Base-by-base conservation (phyloP, 1,140 invertebrate species). In the Orussus abietinus region DNA sequence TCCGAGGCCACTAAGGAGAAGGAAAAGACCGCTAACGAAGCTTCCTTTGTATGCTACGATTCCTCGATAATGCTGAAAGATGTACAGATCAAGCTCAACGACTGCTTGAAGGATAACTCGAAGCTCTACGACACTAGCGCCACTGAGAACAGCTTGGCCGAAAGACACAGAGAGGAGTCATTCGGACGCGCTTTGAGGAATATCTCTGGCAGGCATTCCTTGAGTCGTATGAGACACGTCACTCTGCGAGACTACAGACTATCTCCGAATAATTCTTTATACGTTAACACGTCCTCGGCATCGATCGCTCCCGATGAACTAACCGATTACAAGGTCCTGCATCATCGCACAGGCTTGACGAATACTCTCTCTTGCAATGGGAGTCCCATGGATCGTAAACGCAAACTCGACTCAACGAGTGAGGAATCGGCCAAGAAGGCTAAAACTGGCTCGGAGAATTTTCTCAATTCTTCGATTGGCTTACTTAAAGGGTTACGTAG, bases 181-280 rank as follows among this genome's bases (percentile, higher is more conserved):
- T 69, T 67, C 17, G 64, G 66, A 1, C 57, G 57, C 22, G 63
- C 66, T 4, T 22, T 69, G 5, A 59, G 63, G 33, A 59, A 41
- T 12, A 58, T 69, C 5, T 64, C 63, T 10, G 63, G 64, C 22
- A 59, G 66, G 14, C 52, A 47, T 35, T 60, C 59, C 3, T 38
- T 69, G 1, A 44, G 44, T 38, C 50, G 61, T 37, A 47, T 66
- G 51, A 53, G 58, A n/a, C 47, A 63, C n/a, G 47, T 64, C 5
- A 62, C 61, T 14, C 5, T 64, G 1, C 44, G 57, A 1, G 59
- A 68, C 5, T 46, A 38, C 10, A 53, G 57, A 40, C 43, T 59
- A 15, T 66, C 66, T 3, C 63, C 64, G 3, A 66, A 64, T 21
- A 59, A 54, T 19, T 66, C 63, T 4, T 43, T 67, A 6, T 69